phyloP scores from a whole-genome alignment of 2,888 invertebrate genomes.

The Lasioglossum lativentre region DNA sequence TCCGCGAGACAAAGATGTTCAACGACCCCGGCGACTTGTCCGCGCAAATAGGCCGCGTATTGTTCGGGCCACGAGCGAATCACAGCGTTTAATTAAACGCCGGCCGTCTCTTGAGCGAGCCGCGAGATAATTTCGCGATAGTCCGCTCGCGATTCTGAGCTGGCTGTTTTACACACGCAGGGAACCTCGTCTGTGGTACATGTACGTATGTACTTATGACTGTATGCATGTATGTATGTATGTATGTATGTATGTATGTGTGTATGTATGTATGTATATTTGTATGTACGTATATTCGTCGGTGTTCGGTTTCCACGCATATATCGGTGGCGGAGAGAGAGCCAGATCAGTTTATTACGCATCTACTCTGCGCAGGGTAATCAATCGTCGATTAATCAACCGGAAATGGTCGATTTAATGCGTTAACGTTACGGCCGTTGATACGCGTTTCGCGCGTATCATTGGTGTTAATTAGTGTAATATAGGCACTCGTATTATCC shows the following conservation, averaged over 20 bases:
- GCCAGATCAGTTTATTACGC: conserved; percentile 67
- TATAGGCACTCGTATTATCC: conserved; percentile 54
- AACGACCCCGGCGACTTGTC: conserved; percentile 8
- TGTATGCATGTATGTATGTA: no score
- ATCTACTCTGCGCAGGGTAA: conserved; percentile 72
- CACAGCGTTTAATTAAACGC: conserved; percentile 39
- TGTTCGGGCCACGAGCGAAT: neutral
- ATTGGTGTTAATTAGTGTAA: conserved; percentile 72
- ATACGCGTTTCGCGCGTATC: conserved; percentile 60
- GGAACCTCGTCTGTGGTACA: neutral
- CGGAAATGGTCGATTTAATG: conserved; percentile 75
- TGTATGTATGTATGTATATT: no score
- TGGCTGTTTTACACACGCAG: conserved; percentile 44
- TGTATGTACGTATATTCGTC: conserved; percentile 12
- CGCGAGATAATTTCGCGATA: conserved; percentile 18
- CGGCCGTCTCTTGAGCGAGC: neutral
- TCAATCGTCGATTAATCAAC: conserved; percentile 75
- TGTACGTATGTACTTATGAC: no score
- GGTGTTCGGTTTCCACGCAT: conserved; percentile 9
- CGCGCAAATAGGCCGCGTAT: conserved; percentile 10
- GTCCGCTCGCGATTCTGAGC: conserved; percentile 13
- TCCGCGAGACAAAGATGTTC: conserved; percentile 11
- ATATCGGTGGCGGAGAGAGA: conserved; percentile 45
- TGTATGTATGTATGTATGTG: neutral
- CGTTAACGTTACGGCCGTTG: conserved; percentile 71